Base-by-base conservation (phyloP, 1,140 invertebrate genomes). In the Heliconius himera region DNA sequence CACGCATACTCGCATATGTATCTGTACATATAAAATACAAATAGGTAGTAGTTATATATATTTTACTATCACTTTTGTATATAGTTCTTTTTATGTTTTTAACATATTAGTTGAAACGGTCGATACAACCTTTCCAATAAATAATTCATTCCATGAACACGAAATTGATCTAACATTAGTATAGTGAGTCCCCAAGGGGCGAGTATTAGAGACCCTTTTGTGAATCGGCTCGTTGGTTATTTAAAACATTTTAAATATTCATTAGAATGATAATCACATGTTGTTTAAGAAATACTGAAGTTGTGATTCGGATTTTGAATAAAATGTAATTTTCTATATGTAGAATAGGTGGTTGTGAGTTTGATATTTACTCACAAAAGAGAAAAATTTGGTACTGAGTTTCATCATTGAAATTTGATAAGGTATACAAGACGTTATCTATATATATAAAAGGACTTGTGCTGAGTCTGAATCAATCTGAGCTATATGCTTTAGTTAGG, bases 101-200 rank as follows among this genome's bases (percentile, higher is more conserved):
- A 73, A 46, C 11, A 73, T 41, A 73, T 73, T 22, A 41, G 2
- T 36, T n/a, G 33, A 38, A 36, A 66, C 60, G 60, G 60, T 66
- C 60, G 60, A 66, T 66, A 66, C 9, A 29, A 29, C 60, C 60
- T 66, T 26, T 66, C 60, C 26, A 66, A 66, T 66, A 66, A 66
- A 66, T 66, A 66, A 66, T 66, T 66, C 60, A 29, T 66, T 29
- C 60, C 11, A 26, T 29, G 60, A 66, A 66, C 22, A 66, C 60
- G 60, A 66, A 66, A 66, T 66, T 66, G 60, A 66, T 66, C 60
- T 66, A 66, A 66, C 60, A 66, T 66, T 66, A 66, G 60, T 16
- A 9, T 66, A 66, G 60, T 29, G 26, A 66, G 60, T 66, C 60
- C 60, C 60, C 26, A 66, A 66, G 60, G 60, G 2, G 22, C 60